Conservation (phyloP, 2,888 invertebrate species). For the Tenthredo amoena region DNA sequence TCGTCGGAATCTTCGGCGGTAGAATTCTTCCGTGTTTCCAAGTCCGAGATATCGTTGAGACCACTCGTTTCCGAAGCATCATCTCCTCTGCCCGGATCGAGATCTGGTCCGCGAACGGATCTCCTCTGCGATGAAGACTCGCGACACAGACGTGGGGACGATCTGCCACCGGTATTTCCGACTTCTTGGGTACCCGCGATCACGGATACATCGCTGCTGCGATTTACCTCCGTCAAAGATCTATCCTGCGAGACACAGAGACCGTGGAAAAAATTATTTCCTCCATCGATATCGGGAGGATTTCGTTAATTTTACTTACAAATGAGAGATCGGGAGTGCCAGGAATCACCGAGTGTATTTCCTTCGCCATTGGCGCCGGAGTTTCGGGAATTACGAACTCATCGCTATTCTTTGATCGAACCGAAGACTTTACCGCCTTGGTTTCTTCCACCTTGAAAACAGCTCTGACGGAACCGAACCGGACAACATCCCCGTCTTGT, state of each 20-base stretch:
- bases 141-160: background rate
- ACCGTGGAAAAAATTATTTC: background rate
- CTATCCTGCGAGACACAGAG: conserved; percentile 23
- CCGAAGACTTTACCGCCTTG: background rate
- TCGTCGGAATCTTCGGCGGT: conserved; percentile 9
- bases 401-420: background rate
- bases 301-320: background rate
- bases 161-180: background rate
- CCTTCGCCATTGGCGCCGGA: conserved; percentile 56
- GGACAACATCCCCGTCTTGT: conserved; percentile 67
- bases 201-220: conserved; percentile 14
- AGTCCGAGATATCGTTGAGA: conserved; percentile 55
- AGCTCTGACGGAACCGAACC: conserved; percentile 69
- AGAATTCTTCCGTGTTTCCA: conserved; percentile 57
- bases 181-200: conserved; percentile 29
- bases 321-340: conserved; percentile 43
- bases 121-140: background rate
- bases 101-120: background rate
- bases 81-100: background rate
- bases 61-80: background rate
- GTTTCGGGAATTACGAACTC: conserved; percentile 60
- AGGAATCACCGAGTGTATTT: conserved; percentile 8
- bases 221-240: background rate
- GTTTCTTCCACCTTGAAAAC: conserved; percentile 58
- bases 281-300: background rate